These are phyloP conservation scores for Drosophila grimshawi DNA, from an alignment of 1,140 invertebrate genomes.

Conservation along the genomic window DNA sequence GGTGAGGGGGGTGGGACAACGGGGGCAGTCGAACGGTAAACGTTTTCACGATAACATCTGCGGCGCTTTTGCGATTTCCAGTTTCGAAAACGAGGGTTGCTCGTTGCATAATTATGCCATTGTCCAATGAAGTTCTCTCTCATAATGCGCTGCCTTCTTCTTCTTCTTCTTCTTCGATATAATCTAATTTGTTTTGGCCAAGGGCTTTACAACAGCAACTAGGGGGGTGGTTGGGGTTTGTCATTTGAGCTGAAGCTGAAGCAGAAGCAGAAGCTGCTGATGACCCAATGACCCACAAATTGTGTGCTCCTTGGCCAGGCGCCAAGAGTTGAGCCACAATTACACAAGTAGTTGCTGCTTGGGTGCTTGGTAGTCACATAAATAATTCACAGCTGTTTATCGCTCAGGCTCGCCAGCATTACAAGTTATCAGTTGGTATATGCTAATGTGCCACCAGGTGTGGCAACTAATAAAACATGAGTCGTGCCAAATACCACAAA, in stretches of 20 bases:
- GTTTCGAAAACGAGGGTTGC: conserved; percentile 57
- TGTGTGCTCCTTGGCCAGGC: conserved; percentile 6
- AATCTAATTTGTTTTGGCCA: conserved; percentile 70
- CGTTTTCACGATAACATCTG: conserved; percentile 80
- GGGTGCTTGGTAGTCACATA: not conserved
- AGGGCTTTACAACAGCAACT: conserved; percentile 3
- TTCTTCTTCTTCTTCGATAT: conserved; percentile 47
- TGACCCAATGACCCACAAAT: conserved; percentile 72
- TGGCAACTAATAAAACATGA: conserved; percentile 54
- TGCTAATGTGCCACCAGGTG: conserved; percentile 46
- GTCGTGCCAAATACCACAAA: conserved; percentile 66
- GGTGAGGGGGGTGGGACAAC: not conserved
- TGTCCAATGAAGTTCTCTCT: conserved; percentile 72
- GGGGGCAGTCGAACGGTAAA: conserved; percentile 65
- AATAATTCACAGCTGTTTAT: conserved; percentile 34
- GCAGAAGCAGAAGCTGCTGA: not conserved
- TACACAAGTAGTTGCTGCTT: not conserved
- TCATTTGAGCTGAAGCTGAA: conserved; percentile 3
- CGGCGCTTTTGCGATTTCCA: conserved; percentile 59
- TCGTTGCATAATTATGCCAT: conserved; percentile 80
- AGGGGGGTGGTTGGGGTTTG: conserved; percentile 10
- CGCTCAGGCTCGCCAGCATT: conserved; percentile 8
- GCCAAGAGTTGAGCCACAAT: not conserved
- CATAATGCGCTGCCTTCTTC: conserved; percentile 35
- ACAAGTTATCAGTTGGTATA: conserved; percentile 7